phyloP scores from a whole-genome alignment of 1,140 invertebrate genomes.

The Odontomachus brunneus region DNA sequence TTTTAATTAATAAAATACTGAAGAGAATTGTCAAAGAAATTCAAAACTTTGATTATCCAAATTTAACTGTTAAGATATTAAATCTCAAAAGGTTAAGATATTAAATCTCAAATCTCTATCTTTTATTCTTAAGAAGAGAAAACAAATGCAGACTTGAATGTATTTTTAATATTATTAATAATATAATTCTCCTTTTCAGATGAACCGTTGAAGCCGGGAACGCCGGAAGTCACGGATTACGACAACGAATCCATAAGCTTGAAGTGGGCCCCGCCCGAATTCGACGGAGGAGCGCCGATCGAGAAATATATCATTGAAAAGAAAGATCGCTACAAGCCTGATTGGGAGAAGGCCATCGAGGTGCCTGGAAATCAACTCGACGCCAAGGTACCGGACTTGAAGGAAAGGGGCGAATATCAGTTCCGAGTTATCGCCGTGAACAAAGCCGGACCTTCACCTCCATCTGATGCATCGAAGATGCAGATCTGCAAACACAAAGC shows the following conservation, averaged over 20 bases:
- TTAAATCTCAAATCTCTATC: too few species aligned
- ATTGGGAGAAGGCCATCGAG: constrained; percentile 92
- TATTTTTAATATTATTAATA: background rate
- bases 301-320: constrained; percentile 99
- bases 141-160: constrained; percentile 40
- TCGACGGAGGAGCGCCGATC: constrained; percentile 97
- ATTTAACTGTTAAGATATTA: too few species aligned
- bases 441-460: constrained; percentile 96
- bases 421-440: constrained; percentile 98
- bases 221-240: constrained; percentile 95
- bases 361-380: constrained; percentile 92
- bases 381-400: constrained; percentile 94
- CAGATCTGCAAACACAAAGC: constrained; percentile 96
- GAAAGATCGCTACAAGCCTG: constrained; percentile 93
- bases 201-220: constrained; percentile 94
- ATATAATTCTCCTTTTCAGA: constrained; percentile 85
- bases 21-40: too few species aligned
- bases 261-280: constrained; percentile 96
- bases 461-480: constrained; percentile 97
- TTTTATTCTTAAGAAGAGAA: too few species aligned
- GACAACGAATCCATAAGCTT: constrained; percentile 97
- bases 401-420: constrained; percentile 96
- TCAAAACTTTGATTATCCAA: too few species aligned
- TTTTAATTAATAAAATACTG: too few species aligned
- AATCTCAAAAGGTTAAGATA: too few species aligned